Percentiles rank a stretch among this genome's conserved stretches.
phyloP scores from a whole-genome alignment of 2,888 invertebrate species.

The Amphipoea lucens region DNA sequence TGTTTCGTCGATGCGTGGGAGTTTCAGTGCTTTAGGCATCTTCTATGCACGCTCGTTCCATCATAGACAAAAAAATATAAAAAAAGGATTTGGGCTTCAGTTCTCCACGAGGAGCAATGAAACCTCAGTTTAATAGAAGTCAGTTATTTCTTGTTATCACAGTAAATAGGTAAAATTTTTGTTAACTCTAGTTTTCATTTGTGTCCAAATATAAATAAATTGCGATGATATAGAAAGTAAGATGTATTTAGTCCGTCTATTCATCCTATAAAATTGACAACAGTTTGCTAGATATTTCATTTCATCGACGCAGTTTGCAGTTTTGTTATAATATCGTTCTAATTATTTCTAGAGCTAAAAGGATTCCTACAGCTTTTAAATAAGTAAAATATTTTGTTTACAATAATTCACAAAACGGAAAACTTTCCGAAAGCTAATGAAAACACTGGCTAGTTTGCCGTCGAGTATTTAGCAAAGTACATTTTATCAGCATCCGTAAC shows the following conservation, averaged over 20 bases:
- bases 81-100: neutral
- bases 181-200: conserved; percentile 2
- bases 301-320: neutral
- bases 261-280: neutral
- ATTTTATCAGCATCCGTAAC: conserved; percentile 64
- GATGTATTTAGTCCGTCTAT: neutral
- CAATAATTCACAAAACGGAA: conserved; percentile 62
- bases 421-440: conserved; percentile 66
- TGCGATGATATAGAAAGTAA: neutral
- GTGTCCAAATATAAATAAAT: conserved; percentile 1
- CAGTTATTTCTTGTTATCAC: neutral
- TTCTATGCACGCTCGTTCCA: too few species aligned
- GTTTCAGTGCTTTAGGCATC: too few species aligned
- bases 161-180: conserved; percentile 5
- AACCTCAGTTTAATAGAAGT: neutral
- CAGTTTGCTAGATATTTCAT: conserved; percentile 11
- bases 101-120: neutral
- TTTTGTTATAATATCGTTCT: neutral
- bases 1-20: too few species aligned
- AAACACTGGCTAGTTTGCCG: conserved; percentile 66
- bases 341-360: neutral
- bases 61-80: too few species aligned
- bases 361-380: conserved; percentile 7
- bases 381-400: conserved; percentile 39
- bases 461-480: conserved; percentile 66